A percentile compares a stretch with the other conserved stretches of the same genome.
Evolutionary conservation across 2,888 invertebrate genomes (phyloP).

Genomic region (Aporophyla nigra): DNA sequence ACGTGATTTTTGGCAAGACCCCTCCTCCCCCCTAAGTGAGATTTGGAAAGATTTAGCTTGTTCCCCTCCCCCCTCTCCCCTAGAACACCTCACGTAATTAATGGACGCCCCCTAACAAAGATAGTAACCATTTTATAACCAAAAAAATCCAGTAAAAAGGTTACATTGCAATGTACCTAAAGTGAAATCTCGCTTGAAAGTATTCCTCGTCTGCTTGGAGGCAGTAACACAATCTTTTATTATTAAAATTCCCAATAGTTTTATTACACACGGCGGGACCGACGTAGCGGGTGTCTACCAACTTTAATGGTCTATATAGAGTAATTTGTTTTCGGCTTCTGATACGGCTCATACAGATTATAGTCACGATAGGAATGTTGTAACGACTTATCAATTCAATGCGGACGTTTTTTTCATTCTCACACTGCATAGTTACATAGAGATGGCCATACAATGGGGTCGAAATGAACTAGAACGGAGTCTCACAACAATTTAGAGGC

Average conservation of each 20-base stretch:
- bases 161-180: constrained; percentile 44
- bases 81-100: too few relatives aligned
- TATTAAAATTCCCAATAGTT: constrained; percentile 74
- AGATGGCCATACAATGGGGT: constrained; percentile 37
- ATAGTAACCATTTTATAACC: constrained; percentile 39
- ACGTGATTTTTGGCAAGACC: too few relatives aligned
- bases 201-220: constrained; percentile 49
- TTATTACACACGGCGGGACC: constrained; percentile 66
- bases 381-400: constrained; percentile 83
- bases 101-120: too few relatives aligned
- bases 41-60: too few relatives aligned
- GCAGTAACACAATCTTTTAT: constrained; percentile 63
- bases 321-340: constrained; percentile 85
- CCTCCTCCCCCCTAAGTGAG: too few relatives aligned
- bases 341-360: constrained; percentile 76
- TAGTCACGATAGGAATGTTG: constrained; percentile 81
- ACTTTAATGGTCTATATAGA: constrained; percentile 73
- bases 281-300: constrained; percentile 67
- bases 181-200: constrained; percentile 61
- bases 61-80: too few relatives aligned
- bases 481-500: constrained; percentile 59
- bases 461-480: constrained; percentile 55
- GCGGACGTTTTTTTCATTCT: constrained; percentile 74
- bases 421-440: constrained; percentile 51
- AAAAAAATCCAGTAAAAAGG: constrained; percentile 52